A percentile compares a stretch with the other conserved stretches of the same genome.
Evolutionary conservation across 2,888 invertebrate genomes (phyloP).

Genomic region (Andrena hattorfiana): DNA sequence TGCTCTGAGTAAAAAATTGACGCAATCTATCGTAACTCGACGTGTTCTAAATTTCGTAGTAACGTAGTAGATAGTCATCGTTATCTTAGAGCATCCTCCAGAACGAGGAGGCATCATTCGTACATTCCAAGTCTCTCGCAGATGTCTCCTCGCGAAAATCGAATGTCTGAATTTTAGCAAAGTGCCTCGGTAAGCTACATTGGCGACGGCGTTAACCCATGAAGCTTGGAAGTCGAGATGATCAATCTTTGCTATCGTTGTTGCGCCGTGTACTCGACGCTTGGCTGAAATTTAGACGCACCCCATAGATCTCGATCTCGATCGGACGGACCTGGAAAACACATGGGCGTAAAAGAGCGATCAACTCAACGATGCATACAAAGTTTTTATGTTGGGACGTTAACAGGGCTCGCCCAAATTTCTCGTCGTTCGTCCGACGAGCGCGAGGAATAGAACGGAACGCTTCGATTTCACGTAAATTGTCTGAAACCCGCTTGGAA

Average conservation of each 20-base stretch:
- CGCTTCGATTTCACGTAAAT: constrained; percentile 7
- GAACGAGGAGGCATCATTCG: constrained; percentile 35
- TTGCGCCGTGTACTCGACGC: background rate
- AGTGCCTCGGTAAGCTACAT: constrained; percentile 15
- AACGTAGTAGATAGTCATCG: constrained; percentile 51
- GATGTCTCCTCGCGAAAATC: constrained; percentile 40
- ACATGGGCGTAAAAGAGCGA: constrained; percentile 18
- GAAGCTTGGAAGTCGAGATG: background rate
- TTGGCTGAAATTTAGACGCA: constrained; percentile 38
- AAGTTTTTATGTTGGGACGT: background rate
- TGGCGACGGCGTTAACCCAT: background rate
- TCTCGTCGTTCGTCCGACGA: constrained; percentile 47
- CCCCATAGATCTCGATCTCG: constrained; percentile 57
- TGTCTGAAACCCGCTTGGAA: constrained; percentile 27
- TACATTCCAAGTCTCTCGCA: background rate
- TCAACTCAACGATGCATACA: background rate
- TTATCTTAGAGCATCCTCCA: constrained; percentile 39
- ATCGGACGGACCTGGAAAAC: constrained; percentile 59
- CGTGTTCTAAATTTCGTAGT: constrained; percentile 22
- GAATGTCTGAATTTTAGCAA: constrained; percentile 45
- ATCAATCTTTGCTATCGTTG: background rate
- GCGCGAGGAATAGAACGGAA: constrained; percentile 24
- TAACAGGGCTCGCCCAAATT: constrained; percentile 21
- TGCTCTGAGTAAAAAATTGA: background rate
- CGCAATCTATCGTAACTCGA: constrained; percentile 45